phyloP scores from a whole-genome alignment of 2,113 vertebrate species.

The Entelurus aequoreus region DNA sequence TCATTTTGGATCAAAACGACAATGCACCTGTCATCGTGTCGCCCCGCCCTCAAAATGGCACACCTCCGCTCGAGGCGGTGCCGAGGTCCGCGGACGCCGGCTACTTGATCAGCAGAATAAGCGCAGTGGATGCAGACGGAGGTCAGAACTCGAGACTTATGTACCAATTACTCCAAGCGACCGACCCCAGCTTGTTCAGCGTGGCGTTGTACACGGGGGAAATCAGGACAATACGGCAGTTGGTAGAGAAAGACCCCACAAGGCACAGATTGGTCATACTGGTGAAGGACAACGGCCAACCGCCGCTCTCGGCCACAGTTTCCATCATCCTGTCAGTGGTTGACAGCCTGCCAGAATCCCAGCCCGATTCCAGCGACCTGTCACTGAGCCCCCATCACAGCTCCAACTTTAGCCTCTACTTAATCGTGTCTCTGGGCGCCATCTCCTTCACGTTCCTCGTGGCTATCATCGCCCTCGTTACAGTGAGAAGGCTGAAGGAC shows the following conservation, averaged over 20 bases:
- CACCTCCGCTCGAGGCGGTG: constrained; percentile 60
- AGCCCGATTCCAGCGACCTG: constrained; percentile 77
- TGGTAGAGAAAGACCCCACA: constrained; percentile 74
- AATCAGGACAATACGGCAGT: constrained; percentile 78
- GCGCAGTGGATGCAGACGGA: constrained; percentile 70
- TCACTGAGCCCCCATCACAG: constrained; percentile 68
- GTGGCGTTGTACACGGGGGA: constrained; percentile 75
- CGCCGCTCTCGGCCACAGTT: constrained; percentile 84
- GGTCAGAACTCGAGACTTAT: constrained; percentile 82
- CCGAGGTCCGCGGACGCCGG: constrained; percentile 73
- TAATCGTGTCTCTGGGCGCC: constrained; percentile 81
- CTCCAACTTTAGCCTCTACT: constrained; percentile 75
- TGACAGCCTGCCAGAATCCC: constrained; percentile 80
- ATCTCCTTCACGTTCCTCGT: constrained; percentile 82
- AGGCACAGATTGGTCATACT: constrained; percentile 77
- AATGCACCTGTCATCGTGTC: constrained; percentile 75
- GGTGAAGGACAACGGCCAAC: constrained; percentile 81
- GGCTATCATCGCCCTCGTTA: constrained; percentile 79
- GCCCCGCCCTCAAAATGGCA: constrained; percentile 69
- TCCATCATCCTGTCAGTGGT: constrained; percentile 84
- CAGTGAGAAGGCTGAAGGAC: constrained; percentile 72
- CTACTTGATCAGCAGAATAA: constrained; percentile 74
- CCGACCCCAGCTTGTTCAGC: constrained; percentile 76
- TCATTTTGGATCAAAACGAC: constrained; percentile 82
- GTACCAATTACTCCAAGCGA: constrained; percentile 77